phyloP scores from a whole-genome alignment of 1,140 invertebrate genomes.

The Penaeus chinensis region DNA sequence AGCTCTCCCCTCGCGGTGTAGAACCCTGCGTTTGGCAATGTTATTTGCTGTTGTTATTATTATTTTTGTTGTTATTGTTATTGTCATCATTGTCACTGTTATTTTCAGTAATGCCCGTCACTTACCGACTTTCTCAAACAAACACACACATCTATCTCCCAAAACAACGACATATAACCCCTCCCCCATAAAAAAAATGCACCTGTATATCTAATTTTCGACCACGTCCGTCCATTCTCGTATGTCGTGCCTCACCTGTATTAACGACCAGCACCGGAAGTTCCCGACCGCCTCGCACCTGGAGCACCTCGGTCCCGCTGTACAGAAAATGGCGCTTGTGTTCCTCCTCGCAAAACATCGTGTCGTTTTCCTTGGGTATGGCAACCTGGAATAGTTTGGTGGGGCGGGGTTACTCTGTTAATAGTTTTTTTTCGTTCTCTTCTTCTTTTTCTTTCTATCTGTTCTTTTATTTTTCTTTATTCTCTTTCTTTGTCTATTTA shows the following conservation, averaged over 20 bases:
- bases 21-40: conserved; percentile 68
- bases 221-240: no score
- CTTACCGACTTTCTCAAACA: no score
- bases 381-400: conserved; percentile 56
- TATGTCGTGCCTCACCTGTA: conserved; percentile 64
- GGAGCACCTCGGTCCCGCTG: conserved; percentile 71
- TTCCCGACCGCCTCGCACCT: conserved; percentile 70
- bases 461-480: background rate
- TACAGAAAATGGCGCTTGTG: conserved; percentile 70
- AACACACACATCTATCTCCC: no score
- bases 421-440: no score
- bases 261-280: conserved; percentile 71
- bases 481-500: no score
- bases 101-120: no score
- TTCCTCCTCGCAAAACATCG: conserved; percentile 67
- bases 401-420: background rate
- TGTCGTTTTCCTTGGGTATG: conserved; percentile 58
- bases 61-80: background rate
- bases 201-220: no score
- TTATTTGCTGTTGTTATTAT: conserved; percentile 1
- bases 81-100: no score
- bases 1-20: conserved; percentile 71
- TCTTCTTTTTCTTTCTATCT: background rate
- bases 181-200: no score
- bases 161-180: no score